Base-by-base conservation (phyloP, 2,113 vertebrate genomes). In the Dipodomys stephensi region DNA sequence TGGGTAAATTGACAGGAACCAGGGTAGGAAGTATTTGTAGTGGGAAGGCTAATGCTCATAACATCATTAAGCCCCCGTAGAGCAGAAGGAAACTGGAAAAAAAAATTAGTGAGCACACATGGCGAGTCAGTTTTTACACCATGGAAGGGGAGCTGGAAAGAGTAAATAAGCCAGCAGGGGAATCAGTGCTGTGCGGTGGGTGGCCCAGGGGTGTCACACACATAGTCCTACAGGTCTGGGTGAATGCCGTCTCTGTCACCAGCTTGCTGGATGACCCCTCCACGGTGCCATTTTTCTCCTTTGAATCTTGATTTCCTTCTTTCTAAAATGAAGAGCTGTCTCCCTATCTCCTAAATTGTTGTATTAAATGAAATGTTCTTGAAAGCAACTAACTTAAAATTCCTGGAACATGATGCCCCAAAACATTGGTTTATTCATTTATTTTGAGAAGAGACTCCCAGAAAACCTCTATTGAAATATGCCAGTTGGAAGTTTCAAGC, bases 1-100 rank as follows among this genome's bases (percentile, higher is more conserved):
- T 46, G 90, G 71, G 62, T 92, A 94, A 76, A 90, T 80, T 89
- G 92, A 91, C 93, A 95, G 95, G 96, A 96, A 95, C 49, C 57
- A 74, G 87, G 44, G 62, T 82, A 91, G 96, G 93, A 96, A 95
- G 85, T 93, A 95, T 91, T 92, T 92, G 89, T 82, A 74, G 92
- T 80, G 23, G 60, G 85, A 77, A 20, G 85, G 82, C 72, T 81
- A 79, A n/a, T 35, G 9, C 57, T 81, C 25, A 84, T 69, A 79
- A 90, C 68, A 88, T 96, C 84, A 53, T 80, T 49, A 93, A 88
- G 77, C 84, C 30, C 78, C 39, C 89, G 79, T 80, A 73, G 60
- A 84, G 35, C 18, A 89, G 64, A 94, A 86, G 78, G 89, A 91
- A 92, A 93, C 91, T 6, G 28, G 39, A 11, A 1, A 12, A 46